These are phyloP conservation scores for Phlogophora meticulosa DNA, from an alignment of 2,888 invertebrate genomes.

Conservation along the genomic window DNA sequence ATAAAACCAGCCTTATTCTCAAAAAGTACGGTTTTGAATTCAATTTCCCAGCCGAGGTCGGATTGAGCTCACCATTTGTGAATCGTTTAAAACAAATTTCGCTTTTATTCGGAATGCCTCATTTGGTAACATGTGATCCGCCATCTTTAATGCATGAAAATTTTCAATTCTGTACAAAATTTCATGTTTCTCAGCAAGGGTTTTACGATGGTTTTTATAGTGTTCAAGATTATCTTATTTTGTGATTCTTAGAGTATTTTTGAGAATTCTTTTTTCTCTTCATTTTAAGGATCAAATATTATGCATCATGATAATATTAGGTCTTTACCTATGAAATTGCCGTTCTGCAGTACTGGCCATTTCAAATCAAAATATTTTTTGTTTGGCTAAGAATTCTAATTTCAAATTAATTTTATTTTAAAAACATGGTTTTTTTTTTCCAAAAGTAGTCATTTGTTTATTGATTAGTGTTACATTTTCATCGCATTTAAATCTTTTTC, in stretches of 20 bases:
- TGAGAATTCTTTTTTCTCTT: background rate
- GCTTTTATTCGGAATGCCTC: slow-evolving; percentile 60
- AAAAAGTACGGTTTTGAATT: slow-evolving; percentile 58
- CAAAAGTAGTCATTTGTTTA: too few species aligned
- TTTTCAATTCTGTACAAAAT: slow-evolving; percentile 58
- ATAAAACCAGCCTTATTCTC: too few species aligned
- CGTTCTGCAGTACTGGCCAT: too few species aligned
- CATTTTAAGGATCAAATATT: slow-evolving; percentile 4
- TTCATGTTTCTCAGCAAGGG: slow-evolving; percentile 43
- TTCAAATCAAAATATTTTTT: too few species aligned
- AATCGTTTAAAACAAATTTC: slow-evolving; percentile 66
- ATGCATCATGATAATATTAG: too few species aligned
- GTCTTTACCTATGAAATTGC: too few species aligned
- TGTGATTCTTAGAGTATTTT: background rate
- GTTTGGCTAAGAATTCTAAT: too few species aligned
- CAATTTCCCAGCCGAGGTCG: slow-evolving; percentile 50
- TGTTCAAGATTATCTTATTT: slow-evolving; percentile 27
- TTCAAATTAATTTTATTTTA: too few species aligned
- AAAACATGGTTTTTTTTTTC: too few species aligned
- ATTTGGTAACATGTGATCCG: slow-evolving; percentile 58
- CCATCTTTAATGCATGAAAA: slow-evolving; percentile 70
- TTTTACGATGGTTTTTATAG: slow-evolving; percentile 51
- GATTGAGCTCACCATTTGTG: slow-evolving; percentile 37
- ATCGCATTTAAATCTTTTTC: too few species aligned
- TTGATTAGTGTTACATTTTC: too few species aligned